phyloP scores from a whole-genome alignment of 2,888 invertebrate species.

The Drosophila imparisetae region DNA sequence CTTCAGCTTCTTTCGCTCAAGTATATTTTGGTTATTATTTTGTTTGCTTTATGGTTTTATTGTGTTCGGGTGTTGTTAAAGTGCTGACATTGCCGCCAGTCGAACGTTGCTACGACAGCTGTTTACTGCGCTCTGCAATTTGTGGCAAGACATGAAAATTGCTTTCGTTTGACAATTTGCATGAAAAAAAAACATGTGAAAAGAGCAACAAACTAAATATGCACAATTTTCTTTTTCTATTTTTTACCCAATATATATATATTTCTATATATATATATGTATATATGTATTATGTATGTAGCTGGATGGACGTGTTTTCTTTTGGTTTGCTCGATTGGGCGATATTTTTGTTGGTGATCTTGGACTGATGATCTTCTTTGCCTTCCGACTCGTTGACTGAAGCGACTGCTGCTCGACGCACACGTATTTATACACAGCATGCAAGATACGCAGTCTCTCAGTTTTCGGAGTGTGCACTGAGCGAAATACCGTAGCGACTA shows the following conservation, averaged over 20 bases:
- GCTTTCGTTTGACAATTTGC: constrained; percentile 56
- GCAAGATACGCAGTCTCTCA: constrained; percentile 43
- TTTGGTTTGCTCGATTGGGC: constrained; percentile 2
- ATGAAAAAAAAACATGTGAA: constrained; percentile 22
- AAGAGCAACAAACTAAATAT: constrained; percentile 23
- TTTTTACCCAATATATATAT: constrained; percentile 22
- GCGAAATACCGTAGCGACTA: constrained; percentile 1
- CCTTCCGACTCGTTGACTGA: constrained; percentile 54
- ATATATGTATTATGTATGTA: neutral
- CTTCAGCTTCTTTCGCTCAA: constrained; percentile 1
- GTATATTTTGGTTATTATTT: constrained; percentile 16
- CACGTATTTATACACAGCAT: constrained; percentile 68
- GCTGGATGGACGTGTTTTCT: constrained; percentile 19
- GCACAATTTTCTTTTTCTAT: constrained; percentile 27
- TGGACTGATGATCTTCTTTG: constrained; percentile 43
- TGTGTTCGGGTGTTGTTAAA: constrained; percentile 37
- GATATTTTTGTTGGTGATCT: constrained; percentile 52
- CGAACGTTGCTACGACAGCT: constrained; percentile 45
- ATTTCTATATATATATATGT: neutral
- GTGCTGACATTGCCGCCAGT: constrained; percentile 57
- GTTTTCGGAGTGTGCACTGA: constrained; percentile 27
- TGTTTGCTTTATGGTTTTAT: neutral
- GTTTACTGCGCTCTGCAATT: constrained; percentile 47
- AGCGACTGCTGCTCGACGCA: constrained; percentile 41
- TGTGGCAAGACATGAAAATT: constrained; percentile 73